A percentile compares a stretch with the other conserved stretches of the same genome.
Evolutionary conservation across 2,113 vertebrate species (phyloP).

Genomic region (Microtus oregoni): DNA sequence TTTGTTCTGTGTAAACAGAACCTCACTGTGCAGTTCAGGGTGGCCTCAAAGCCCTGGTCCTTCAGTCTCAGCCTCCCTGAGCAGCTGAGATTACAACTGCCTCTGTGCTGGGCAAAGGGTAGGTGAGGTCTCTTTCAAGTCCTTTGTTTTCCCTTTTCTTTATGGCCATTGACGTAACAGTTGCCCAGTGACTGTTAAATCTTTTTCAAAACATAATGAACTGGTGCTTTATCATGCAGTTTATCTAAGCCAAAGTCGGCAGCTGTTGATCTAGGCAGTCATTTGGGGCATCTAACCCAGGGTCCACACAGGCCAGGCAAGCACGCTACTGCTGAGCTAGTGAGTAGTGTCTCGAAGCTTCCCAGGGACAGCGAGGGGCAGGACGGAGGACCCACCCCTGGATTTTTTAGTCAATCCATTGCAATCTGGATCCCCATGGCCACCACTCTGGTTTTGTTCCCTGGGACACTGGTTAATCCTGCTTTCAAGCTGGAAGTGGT

Average conservation of each 20-base stretch:
- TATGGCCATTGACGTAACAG: background rate
- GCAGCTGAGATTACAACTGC: background rate
- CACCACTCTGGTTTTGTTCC: background rate
- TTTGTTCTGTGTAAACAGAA: background rate
- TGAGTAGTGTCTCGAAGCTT: background rate
- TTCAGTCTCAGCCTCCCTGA: background rate
- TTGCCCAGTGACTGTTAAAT: background rate
- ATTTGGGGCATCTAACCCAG: background rate
- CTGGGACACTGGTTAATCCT: background rate
- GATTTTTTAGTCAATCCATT: background rate
- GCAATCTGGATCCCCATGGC: no score
- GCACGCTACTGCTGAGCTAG: background rate
- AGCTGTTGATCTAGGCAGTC: background rate
- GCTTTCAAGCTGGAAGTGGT: background rate
- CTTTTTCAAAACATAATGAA: background rate
- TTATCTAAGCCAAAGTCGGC: background rate
- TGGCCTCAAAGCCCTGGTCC: background rate
- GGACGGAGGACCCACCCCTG: background rate
- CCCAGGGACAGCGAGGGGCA: background rate
- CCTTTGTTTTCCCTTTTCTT: background rate
- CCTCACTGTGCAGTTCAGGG: background rate
- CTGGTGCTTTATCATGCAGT: background rate
- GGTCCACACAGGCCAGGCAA: background rate
- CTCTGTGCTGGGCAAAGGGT: background rate
- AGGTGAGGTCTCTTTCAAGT: background rate